Evolutionary conservation across 1,140 invertebrate genomes (phyloP), one percentile per base, ranked within the genome.

Genomic region (Zaprionus africanus): DNA sequence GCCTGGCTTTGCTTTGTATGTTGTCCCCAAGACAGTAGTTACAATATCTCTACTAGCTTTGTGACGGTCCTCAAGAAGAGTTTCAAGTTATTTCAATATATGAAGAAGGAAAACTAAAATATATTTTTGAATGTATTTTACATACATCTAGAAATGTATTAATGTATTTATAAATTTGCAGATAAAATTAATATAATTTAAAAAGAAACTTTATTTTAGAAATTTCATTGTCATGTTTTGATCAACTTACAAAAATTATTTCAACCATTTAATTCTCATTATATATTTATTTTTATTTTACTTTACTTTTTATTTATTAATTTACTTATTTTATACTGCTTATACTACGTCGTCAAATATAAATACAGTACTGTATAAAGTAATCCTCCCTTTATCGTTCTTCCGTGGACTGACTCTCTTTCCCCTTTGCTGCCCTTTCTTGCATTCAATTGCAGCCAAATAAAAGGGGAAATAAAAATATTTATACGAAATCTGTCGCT

Each of bases 401-500:
- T 31, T 11, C 31, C 11, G 31, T 11, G 2, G 3, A 34, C 9
- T 34, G 31, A 11, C 9, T 38, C 19, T 12, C 28, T 28, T 28
- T 38, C 51, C 5, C 9, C 19, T n/a, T 2, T 41, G 38, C 41
- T 46, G 15, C 0, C 41, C 22, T 24, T 24, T 13, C 19, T 26
- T 11, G 17, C n/a, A 24, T 28, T 51, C 60, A 56, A 70, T 62
- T 63, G 59, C 41, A 38, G 58, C 17, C 24, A 41, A 74, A 69
- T 58, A 64, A 69, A 54, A 54, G 61, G 51, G 31, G 36, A 70
- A 69, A 46, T 41, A 36, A 76, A 59, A 64, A 73, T 69, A 82
- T 86, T 86, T 86, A 82, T 87, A 81, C 56, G 36, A 77, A 86
- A 86, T 86, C 76, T 77, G 83, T 88, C 84, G 68, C 71, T 73